Evolutionary conservation across 2,113 vertebrate genomes (phyloP).

Genomic region (Gallinago media): DNA sequence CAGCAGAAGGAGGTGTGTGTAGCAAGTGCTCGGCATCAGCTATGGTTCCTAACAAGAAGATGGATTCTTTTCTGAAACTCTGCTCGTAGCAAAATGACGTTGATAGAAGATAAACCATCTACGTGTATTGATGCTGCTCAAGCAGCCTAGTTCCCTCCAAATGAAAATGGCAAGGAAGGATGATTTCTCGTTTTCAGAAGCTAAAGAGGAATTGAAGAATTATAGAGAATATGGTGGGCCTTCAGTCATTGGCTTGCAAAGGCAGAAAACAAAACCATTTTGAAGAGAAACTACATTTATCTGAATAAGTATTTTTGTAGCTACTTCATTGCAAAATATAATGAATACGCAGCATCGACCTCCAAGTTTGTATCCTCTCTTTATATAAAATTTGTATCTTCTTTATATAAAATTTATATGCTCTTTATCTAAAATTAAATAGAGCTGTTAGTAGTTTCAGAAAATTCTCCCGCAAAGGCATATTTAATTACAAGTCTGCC

Average conservation of each 20-base stretch:
- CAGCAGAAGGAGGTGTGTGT: not conserved
- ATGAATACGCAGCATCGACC: not conserved
- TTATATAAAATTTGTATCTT: not conserved
- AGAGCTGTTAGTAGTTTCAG: not conserved
- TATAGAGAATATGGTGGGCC: not conserved
- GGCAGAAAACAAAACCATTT: not conserved
- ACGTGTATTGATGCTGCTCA: not conserved
- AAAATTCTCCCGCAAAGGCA: not conserved
- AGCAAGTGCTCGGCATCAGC: not conserved
- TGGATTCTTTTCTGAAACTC: not conserved
- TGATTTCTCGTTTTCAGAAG: not conserved
- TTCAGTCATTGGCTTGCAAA: not conserved
- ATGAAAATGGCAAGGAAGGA: not conserved
- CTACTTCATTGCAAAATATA: not conserved
- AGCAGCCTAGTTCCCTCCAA: not conserved
- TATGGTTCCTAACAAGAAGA: not conserved
- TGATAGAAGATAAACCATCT: not conserved
- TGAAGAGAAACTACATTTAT: not conserved
- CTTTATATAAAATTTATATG: slow-evolving; percentile 25
- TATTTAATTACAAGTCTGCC: slow-evolving; percentile 18
- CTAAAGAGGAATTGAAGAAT: not conserved
- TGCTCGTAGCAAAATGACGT: not conserved
- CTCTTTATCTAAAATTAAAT: slow-evolving; percentile 50
- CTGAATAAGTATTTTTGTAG: not conserved
- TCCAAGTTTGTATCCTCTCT: not conserved